These are phyloP conservation scores for Poecilia picta DNA, from an alignment of 2,797 vertebrate genomes.

Conservation along the genomic window DNA sequence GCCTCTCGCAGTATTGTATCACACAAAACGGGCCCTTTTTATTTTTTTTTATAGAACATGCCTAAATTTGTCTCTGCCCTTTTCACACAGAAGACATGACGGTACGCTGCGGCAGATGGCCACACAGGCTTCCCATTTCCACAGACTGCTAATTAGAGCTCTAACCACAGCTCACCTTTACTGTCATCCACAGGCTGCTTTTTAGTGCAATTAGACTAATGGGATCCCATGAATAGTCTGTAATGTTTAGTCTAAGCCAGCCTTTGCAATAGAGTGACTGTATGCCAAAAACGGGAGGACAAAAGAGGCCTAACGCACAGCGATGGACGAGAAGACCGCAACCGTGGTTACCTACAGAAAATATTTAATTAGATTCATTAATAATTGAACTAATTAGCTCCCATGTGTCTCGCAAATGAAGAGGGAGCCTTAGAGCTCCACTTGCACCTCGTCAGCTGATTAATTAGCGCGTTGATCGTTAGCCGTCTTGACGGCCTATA, in stretches of 20 bases:
- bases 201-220: conserved; percentile 74
- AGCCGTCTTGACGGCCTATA: conserved; percentile 93
- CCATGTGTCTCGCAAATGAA: conserved; percentile 95
- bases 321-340: conserved; percentile 87
- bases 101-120: conserved; percentile 68
- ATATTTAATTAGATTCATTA: conserved; percentile 99
- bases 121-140: conserved; percentile 61
- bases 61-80: conserved; percentile 71
- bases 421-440: conserved; percentile 89
- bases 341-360: conserved; percentile 94
- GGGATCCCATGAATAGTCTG: conserved; percentile 56
- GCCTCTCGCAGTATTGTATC: conserved; percentile 42
- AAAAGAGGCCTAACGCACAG: conserved; percentile 51
- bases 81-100: conserved; percentile 62
- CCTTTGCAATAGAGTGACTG: conserved; percentile 38
- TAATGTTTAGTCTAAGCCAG: conserved; percentile 44
- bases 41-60: conserved; percentile 36
- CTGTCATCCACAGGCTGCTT: conserved; percentile 67
- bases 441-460: conserved; percentile 90
- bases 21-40: conserved; percentile 47
- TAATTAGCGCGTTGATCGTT: conserved; percentile 99
- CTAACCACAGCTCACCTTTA: conserved; percentile 70
- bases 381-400: conserved; percentile 99
- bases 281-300: conserved; percentile 60
- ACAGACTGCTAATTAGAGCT: conserved; percentile 72